These are phyloP conservation scores for Nesospiza acunhae DNA, from an alignment of 2,113 vertebrate species.

Conservation along the genomic window DNA sequence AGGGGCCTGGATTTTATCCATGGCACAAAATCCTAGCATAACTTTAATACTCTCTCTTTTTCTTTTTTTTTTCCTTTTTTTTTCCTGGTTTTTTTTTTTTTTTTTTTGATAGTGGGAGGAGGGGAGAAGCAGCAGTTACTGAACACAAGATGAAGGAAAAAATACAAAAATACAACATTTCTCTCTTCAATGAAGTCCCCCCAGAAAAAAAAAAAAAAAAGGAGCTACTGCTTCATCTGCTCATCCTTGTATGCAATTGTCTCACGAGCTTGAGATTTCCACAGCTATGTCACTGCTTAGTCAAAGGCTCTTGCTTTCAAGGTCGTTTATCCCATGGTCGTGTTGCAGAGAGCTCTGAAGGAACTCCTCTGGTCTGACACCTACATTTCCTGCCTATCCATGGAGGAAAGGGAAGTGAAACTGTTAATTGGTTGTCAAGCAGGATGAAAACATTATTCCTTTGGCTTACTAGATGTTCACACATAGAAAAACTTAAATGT, in stretches of 20 bases:
- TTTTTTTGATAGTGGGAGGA: rapidly evolving
- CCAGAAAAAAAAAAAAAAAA: not conserved
- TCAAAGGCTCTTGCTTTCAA: not conserved
- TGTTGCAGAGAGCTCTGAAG: not conserved
- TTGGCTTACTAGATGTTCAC: not conserved
- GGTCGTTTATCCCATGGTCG: not conserved
- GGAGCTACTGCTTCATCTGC: not conserved
- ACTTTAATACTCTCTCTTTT: not conserved
- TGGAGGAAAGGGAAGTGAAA: not conserved
- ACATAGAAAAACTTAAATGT: not conserved
- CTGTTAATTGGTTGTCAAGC: not conserved
- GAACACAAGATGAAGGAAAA: not conserved
- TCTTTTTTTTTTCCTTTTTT: no score
- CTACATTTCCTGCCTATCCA: not conserved
- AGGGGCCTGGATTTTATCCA: slow-evolving; percentile 11
- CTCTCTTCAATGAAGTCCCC: not conserved
- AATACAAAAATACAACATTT: not conserved
- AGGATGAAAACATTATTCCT: not conserved
- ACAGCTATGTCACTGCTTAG: not conserved
- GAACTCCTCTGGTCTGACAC: not conserved
- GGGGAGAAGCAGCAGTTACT: not conserved
- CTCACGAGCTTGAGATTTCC: not conserved
- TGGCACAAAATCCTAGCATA: not conserved
- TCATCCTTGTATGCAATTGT: not conserved
- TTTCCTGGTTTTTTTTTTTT: not conserved